Evolutionary conservation across 2,888 invertebrate genomes (phyloP), one percentile per base, ranked within the genome.

Genomic region (Andrena hattorfiana): DNA sequence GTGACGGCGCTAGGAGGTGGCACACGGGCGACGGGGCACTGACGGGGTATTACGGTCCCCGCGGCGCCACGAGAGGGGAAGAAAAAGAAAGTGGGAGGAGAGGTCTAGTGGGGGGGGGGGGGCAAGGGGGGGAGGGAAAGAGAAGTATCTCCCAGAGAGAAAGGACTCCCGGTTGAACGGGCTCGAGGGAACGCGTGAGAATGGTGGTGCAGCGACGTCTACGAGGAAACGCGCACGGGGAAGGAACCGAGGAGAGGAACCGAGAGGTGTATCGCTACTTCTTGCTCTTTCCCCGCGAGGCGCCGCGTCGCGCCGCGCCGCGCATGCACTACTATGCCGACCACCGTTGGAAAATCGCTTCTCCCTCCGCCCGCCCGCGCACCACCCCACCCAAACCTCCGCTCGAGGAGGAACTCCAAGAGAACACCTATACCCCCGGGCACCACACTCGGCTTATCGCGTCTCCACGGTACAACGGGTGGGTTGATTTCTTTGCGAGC

Each of bases 251-350:
- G 83, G 67, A 35, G 71, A 60, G 63, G 69, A 83, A 62, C 56
- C 79, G 42, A 68, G 49, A 72, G 72, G 48, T 20, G 69, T 48
- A 59, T 70, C 67, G 66, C 67, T 68, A 62, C 67, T 76, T 69
- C 79, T 70, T 72, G 76, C 79, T 82, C 59, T 73, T 77, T 80
- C 71, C 62, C 63, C 83, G 77, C 72, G 74, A 77, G 74, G 72
- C 59, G 72, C 76, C 79, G 80, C 67, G 81, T 59, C 69, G 74
- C 75, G 74, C 49, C 79, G 78, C 83, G 83, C 73, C 83, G 83
- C 83, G 84, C 84, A 84, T 83, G 84, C 83, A 84, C 84, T 75
- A 63, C 77, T 70, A 77, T 73, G 77, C 77, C 77, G 82, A 81
- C 72, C 64, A 79, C 82, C 82, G 82, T 70, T 56, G 67, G 70